These are phyloP conservation scores for Psittacula derbiana DNA, from an alignment of 2,797 vertebrate genomes.

Conservation along the genomic window DNA sequence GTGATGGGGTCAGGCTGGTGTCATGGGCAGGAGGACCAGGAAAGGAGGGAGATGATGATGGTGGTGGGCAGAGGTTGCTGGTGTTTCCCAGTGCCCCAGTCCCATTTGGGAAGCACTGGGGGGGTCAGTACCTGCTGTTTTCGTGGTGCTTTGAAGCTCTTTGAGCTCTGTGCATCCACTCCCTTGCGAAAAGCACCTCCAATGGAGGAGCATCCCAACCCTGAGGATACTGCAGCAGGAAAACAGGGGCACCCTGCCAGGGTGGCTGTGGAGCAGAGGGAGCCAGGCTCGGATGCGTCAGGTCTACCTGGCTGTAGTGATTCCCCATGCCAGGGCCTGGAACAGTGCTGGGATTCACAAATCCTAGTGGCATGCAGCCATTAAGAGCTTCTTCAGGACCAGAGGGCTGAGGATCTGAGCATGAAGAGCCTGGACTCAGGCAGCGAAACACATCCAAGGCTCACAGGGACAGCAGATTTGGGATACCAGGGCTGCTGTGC, in stretches of 20 bases:
- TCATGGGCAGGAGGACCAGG: background rate
- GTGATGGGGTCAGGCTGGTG: background rate
- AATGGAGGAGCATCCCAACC: background rate
- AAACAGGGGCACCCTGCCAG: background rate
- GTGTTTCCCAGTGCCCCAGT: background rate
- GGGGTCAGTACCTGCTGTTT: background rate
- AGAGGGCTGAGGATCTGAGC: background rate
- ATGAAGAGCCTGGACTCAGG: background rate
- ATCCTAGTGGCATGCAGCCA: background rate
- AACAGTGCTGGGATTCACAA: fast-evolving
- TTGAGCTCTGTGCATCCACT: background rate
- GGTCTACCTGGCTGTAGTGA: background rate
- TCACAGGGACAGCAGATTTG: fast-evolving
- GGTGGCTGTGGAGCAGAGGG: background rate
- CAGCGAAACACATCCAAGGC: background rate
- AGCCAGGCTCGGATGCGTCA: background rate
- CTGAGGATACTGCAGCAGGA: background rate
- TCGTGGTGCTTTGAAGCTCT: background rate
- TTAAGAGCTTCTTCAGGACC: background rate
- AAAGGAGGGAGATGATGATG: background rate
- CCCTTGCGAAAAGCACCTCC: background rate
- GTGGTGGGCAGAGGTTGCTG: background rate
- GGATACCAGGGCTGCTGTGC: fast-evolving
- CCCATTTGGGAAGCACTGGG: background rate
- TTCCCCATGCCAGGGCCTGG: fast-evolving